Base-by-base conservation (phyloP, 1,140 invertebrate species). In the Radopholus similis region DNA sequence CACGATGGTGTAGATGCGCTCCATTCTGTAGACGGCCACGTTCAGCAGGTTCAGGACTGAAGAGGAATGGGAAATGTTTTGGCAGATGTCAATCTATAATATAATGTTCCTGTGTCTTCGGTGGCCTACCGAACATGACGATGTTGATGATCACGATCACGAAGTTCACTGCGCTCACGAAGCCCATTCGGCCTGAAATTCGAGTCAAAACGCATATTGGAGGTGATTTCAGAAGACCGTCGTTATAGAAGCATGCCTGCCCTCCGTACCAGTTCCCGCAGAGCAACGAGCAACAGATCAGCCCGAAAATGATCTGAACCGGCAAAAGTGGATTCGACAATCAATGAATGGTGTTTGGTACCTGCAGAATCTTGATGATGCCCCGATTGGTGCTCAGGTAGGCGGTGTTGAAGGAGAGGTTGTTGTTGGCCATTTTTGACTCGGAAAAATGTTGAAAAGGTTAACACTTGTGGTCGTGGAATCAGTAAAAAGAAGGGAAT, bases 391-490 rank as follows among this genome's bases (percentile, higher is more conserved):
- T 68, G 18, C 49, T 57, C 34, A 78, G 51, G 54, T 80, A 77
- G 32, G 55, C 60, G 21, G 77, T 80, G 63, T 77, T 80, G 30
- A 76, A n/a, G n/a, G n/a, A n/a, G n/a, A n/a, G n/a, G n/a, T n/a
- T n/a, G n/a, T n/a, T n/a, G n/a, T n/a, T n/a, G n/a, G n/a, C n/a
- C n/a, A n/a, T n/a, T n/a, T n/a, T n/a, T n/a, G n/a, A n/a, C n/a
- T n/a, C n/a, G n/a, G n/a, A n/a, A n/a, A n/a, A n/a, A n/a, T n/a
- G n/a, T n/a, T n/a, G n/a, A n/a, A n/a, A n/a, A n/a, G n/a, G n/a
- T n/a, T n/a, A n/a, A n/a, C n/a, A n/a, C n/a, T n/a, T n/a, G n/a
- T n/a, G n/a, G n/a, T n/a, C n/a, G n/a, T n/a, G n/a, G n/a, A n/a
- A n/a, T n/a, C n/a, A n/a, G n/a, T n/a, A n/a, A n/a, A n/a, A n/a